A percentile compares a stretch with the other conserved stretches of the same genome.
Evolutionary conservation across 2,113 vertebrate genomes (phyloP).

Genomic region (Trinectes maculatus): DNA sequence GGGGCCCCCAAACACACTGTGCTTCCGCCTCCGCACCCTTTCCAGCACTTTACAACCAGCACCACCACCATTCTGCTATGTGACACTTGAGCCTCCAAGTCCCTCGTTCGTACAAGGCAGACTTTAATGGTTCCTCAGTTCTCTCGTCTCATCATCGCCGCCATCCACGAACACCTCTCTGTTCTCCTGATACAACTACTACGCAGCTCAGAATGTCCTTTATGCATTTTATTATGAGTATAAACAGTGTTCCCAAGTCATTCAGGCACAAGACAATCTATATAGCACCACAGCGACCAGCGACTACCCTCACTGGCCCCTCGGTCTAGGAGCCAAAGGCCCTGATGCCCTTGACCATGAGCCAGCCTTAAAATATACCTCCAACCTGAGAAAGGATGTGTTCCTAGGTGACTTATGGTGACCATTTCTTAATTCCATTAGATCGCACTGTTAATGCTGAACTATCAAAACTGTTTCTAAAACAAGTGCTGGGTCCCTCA

Average conservation of each 20-base stretch:
- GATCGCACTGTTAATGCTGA: slow-evolving; percentile 36
- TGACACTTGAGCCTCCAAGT: slow-evolving; percentile 41
- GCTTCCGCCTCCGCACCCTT: slow-evolving; percentile 36
- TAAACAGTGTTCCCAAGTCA: slow-evolving; percentile 44
- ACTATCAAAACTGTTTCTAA: slow-evolving; percentile 41
- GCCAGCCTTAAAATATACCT: slow-evolving; percentile 74
- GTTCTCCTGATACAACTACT: background rate
- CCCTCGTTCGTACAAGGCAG: slow-evolving; percentile 26
- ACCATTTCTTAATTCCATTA: slow-evolving; percentile 64
- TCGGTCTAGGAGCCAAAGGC: slow-evolving; percentile 31
- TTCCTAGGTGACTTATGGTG: slow-evolving; percentile 44
- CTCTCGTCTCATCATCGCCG: slow-evolving; percentile 27
- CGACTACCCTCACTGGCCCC: slow-evolving; percentile 4
- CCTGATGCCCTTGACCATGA: slow-evolving; percentile 19
- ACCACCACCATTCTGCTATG: background rate
- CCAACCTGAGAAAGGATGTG: slow-evolving; percentile 52
- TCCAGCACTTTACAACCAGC: slow-evolving; percentile 21
- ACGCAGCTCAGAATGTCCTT: slow-evolving; percentile 11
- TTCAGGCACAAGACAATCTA: slow-evolving; percentile 25
- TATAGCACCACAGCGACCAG: background rate
- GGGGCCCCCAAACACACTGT: slow-evolving; percentile 39
- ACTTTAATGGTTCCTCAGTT: slow-evolving; percentile 22
- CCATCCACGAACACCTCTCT: background rate
- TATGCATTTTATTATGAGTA: slow-evolving; percentile 38
- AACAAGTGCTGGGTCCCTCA: background rate